Base-by-base conservation (phyloP, 1,140 invertebrate genomes). In the Papilio helenus region DNA sequence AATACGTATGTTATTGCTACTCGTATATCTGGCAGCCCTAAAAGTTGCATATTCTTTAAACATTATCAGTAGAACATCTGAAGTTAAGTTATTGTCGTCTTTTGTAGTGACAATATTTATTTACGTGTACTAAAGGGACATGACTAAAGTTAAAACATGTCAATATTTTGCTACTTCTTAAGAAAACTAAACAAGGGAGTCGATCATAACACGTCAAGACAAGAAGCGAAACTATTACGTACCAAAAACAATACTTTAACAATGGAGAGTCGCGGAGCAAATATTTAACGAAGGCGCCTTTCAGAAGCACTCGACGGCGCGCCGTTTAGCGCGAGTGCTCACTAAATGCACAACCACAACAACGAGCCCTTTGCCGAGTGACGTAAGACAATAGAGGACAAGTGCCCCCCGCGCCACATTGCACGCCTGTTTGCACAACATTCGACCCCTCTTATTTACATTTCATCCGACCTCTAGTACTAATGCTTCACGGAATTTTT, bases 361-460 rank as follows among this genome's bases (percentile, higher is more conserved):
- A 72, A 74, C 39, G 72, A 39, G 34, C 46, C 79, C 79, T 77
- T 77, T 61, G 42, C 39, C 7, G 16, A 58, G 29, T 29, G 72
- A 16, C 44, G 26, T 80, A 77, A 80, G 65, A 80, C 79, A 80
- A 80, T 77, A 65, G 79, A 29, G 58, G 51, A 42, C 72, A 34
- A 55, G 73, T 44, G 23, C 72, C 42, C 72, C 44, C 23, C 12
- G 12, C 61, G 44, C 79, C 65, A 23, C 58, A 72, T 34, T 79
- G 58, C 61, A 76, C 76, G 81, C 79, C 82, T 78, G 84, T 84
- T 81, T 84, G 61, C 42, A 72, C 65, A 34, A 73, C 77, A 81
- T 82, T 76, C 29, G 82, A 9, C 44, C 12, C 65, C 76, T 55
- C 83, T 10, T 80, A 82, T 81, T 83, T 76, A 58, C 49, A 34